Percentiles rank a stretch among this genome's conserved stretches.
Evolutionary conservation across 2,113 vertebrate species (phyloP).

Genomic region (Lota lota): DNA sequence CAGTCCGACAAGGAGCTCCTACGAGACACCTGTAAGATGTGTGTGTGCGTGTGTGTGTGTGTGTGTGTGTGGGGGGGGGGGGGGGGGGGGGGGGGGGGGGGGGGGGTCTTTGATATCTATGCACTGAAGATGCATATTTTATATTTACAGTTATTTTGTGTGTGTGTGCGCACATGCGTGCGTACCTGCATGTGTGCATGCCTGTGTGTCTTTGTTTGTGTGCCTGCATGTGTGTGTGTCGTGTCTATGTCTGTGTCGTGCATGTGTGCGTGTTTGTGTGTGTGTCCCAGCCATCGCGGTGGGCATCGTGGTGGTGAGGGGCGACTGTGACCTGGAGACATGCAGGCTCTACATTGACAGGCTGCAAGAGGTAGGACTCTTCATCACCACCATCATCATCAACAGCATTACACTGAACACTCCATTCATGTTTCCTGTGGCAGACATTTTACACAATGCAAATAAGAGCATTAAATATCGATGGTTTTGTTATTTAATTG

Average conservation of each 20-base stretch:
- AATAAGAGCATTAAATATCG: too few relatives aligned
- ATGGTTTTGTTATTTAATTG: too few relatives aligned
- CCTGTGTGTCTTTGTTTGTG: slow-evolving; percentile 20
- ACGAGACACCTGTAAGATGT: slow-evolving; percentile 90
- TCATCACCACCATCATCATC: neutral
- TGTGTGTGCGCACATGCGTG: neutral
- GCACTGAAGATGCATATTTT: neutral
- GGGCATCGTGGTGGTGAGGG: slow-evolving; percentile 94
- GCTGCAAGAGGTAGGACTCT: slow-evolving; percentile 85
- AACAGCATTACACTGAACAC: too few relatives aligned
- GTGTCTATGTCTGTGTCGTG: too few relatives aligned
- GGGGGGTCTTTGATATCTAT: slow-evolving; percentile 17
- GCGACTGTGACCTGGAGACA: slow-evolving; percentile 96
- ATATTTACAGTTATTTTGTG: neutral
- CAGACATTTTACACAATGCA: too few relatives aligned
- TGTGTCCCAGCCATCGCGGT: slow-evolving; percentile 82
- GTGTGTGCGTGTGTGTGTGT: slow-evolving; percentile 15
- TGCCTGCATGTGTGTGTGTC: slow-evolving; percentile 4
- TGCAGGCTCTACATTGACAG: slow-evolving; percentile 96
- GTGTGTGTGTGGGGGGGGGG: slow-evolving; percentile 9
- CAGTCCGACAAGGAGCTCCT: slow-evolving; percentile 95
- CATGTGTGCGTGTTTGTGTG: neutral
- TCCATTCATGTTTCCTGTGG: too few relatives aligned
- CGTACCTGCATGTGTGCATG: slow-evolving; percentile 3
- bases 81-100: slow-evolving; percentile 12